Base-by-base conservation (phyloP, 1,140 invertebrate species). In the Mizuhopecten yessoensis region DNA sequence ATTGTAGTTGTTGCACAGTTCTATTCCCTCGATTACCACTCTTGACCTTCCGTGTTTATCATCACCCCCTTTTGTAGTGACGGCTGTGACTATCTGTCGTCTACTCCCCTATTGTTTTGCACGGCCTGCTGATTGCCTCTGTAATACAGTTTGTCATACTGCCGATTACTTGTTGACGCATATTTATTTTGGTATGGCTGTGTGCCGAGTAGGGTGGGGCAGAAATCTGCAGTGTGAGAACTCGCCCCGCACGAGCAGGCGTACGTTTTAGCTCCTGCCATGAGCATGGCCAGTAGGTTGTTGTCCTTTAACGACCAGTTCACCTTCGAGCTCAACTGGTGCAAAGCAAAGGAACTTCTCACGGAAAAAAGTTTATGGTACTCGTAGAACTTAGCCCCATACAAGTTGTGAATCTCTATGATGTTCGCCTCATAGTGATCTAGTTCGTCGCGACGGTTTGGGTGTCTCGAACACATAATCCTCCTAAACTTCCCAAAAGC, bases 391-490 rank as follows among this genome's bases (percentile, higher is more conserved):
- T 34, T 89, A 7, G n/a, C 17, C 2, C 39, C 29, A 29, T 49
- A 89, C 5, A 89, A 17, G 33, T 57, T 89, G 33, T 33, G 11
- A 20, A 49, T 89, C n/a, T 89, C 88, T 3, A 89, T 86, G 20
- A 89, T 86, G 15, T 7, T 42, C 15, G 10, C 33, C 17, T 57
- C 34, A 34, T 89, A 89, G 11, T 29, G 0, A 34, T 89, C 88
- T 11, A 89, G 23, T 75, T 89, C 88, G 2, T 7, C 0, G 5
- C 23, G 15, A 15, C 88, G 9, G 33, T 57, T 15, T 10, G 88
- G 88, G 20, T 57, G 34, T 33, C 39, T 33, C 5, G 2, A 7
- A 29, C 88, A 89, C 33, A 89, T 57, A 34, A 89, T 34, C 0
- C 88, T 2, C 17, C 86, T 89, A 36, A 33, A 86, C 17, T 49